These are phyloP conservation scores for Epistrophe eligans DNA, from an alignment of 2,888 invertebrate species.

Conservation along the genomic window DNA sequence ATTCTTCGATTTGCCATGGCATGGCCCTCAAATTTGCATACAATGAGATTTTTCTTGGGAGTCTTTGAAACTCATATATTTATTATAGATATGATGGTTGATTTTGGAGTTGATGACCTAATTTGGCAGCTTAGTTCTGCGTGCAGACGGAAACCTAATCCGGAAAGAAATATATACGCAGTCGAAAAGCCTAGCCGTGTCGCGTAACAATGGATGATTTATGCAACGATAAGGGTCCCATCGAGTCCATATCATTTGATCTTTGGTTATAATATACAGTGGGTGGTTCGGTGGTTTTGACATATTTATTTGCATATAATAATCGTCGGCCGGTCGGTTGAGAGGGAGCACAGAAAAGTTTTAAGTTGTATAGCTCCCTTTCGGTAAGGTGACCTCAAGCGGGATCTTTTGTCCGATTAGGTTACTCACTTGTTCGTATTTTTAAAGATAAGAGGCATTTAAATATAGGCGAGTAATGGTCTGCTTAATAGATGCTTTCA, in stretches of 20 bases:
- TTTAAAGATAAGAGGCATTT: neutral
- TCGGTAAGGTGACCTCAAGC: slow-evolving; percentile 20
- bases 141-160: slow-evolving; percentile 59
- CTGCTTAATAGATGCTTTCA: neutral
- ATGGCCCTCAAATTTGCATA: slow-evolving; percentile 61
- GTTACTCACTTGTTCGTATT: neutral
- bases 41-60: slow-evolving; percentile 48
- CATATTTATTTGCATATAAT: slow-evolving; percentile 70
- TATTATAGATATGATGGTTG: slow-evolving; percentile 64
- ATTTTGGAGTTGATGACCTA: slow-evolving; percentile 72
- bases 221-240: slow-evolving; percentile 64
- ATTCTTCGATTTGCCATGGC: slow-evolving; percentile 69
- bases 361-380: neutral
- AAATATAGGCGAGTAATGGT: neutral
- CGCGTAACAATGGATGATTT: slow-evolving; percentile 65
- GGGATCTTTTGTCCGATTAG: neutral
- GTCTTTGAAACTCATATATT: slow-evolving; percentile 51
- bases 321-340: slow-evolving; percentile 2
- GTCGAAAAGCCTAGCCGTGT: slow-evolving; percentile 3
- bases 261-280: slow-evolving; percentile 56
- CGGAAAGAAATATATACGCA: slow-evolving; percentile 51
- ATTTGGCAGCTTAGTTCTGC: slow-evolving; percentile 65
- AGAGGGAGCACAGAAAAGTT: slow-evolving; percentile 22
- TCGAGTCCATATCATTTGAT: slow-evolving; percentile 61
- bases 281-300: slow-evolving; percentile 59